A percentile compares a stretch with the other conserved stretches of the same genome.
phyloP scores from a whole-genome alignment of 2,888 invertebrate species.

The Temnothorax rugatulus region DNA sequence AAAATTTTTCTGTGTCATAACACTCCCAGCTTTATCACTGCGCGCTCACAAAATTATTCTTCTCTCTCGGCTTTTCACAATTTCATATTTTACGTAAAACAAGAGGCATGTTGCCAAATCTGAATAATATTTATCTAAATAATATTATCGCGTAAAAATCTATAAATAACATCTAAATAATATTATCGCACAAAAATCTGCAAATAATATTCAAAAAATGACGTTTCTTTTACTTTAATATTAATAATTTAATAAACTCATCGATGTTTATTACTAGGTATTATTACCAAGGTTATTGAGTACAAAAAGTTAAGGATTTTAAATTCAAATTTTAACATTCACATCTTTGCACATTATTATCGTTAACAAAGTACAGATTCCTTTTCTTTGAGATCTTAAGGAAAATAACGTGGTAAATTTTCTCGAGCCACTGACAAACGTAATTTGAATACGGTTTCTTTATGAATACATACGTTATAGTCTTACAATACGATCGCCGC shows the following conservation, averaged over 20 bases:
- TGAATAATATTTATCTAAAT: background rate
- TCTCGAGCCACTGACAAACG: background rate
- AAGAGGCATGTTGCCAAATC: background rate
- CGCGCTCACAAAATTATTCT: background rate
- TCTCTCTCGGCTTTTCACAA: background rate
- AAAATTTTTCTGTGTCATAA: conserved; percentile 86
- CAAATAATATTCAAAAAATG: background rate
- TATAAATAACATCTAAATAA: too few relatives aligned
- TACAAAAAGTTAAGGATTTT: background rate
- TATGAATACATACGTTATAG: conserved; percentile 60
- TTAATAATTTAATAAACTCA: conserved; percentile 6
- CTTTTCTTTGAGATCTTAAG: background rate
- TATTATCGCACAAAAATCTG: background rate
- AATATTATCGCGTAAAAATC: too few relatives aligned
- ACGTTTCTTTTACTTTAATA: background rate
- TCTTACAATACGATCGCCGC: conserved; percentile 50
- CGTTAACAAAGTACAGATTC: background rate
- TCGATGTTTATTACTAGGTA: background rate
- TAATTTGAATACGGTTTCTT: conserved; percentile 51
- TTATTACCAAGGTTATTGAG: background rate
- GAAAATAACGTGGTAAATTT: background rate
- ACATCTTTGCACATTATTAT: background rate
- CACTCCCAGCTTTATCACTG: conserved; percentile 63
- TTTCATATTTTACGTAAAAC: background rate
- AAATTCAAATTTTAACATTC: background rate